phyloP scores from a whole-genome alignment of 2,113 vertebrate genomes.

The Phyllopteryx taeniolatus region DNA sequence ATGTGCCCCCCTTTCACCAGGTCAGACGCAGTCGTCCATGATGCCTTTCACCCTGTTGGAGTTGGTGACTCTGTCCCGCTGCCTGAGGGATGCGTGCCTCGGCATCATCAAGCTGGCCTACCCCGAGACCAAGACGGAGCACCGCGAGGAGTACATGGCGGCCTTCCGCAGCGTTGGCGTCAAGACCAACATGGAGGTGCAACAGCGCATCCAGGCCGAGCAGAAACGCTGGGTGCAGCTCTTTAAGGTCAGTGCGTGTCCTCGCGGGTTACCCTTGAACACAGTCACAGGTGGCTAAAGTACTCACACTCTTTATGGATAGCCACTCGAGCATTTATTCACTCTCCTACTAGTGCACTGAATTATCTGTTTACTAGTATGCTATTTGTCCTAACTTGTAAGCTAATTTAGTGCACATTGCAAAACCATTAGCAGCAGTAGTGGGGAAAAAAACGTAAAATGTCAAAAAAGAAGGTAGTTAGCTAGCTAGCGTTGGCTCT shows the following conservation, averaged over 20 bases:
- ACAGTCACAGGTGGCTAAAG: not conserved
- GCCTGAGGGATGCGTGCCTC: constrained; percentile 91
- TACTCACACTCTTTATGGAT: too few relatives aligned
- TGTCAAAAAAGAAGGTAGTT: too few relatives aligned
- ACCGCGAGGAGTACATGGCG: constrained; percentile 88
- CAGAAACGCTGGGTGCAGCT: constrained; percentile 96
- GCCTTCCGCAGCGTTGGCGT: constrained; percentile 91
- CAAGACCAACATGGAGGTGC: constrained; percentile 83
- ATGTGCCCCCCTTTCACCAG: constrained; percentile 54
- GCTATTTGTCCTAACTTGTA: too few relatives aligned
- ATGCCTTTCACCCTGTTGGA: constrained; percentile 95
- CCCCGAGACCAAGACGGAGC: constrained; percentile 90
- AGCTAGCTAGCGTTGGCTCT: too few relatives aligned
- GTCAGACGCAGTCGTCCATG: constrained; percentile 88
- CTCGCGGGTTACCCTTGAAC: not conserved
- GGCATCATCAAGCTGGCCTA: constrained; percentile 97
- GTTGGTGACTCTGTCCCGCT: constrained; percentile 87
- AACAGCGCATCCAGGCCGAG: constrained; percentile 86
- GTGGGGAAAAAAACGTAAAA: too few relatives aligned
- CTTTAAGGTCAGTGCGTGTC: constrained; percentile 82
- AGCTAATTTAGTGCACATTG: too few relatives aligned
- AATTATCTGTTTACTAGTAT: too few relatives aligned
- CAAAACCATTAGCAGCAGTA: too few relatives aligned
- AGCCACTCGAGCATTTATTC: too few relatives aligned
- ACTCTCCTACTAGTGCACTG: too few relatives aligned